phyloP scores from a whole-genome alignment of 2,888 invertebrate species.

The Isoperla grammatica region DNA sequence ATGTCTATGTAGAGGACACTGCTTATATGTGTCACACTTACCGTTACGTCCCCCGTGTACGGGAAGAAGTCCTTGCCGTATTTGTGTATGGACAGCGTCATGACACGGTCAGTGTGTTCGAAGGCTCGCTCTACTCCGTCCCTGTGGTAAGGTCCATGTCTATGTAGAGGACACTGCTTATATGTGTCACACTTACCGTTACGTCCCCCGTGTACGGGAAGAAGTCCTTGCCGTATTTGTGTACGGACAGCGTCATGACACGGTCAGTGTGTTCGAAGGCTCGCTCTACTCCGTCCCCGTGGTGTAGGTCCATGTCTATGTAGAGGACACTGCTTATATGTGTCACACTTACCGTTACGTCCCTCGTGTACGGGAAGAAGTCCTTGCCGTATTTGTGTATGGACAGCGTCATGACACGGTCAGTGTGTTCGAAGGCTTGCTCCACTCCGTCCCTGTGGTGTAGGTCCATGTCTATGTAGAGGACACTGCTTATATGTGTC shows the following conservation, averaged over 20 bases:
- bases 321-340: constrained; percentile 96
- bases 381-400: constrained; percentile 97
- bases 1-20: constrained; percentile 98
- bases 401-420: constrained; percentile 98
- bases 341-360: constrained; percentile 87
- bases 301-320: constrained; percentile 99
- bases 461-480: constrained; percentile 99
- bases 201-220: constrained; percentile 91
- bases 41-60: constrained; percentile 87
- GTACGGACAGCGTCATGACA: constrained; percentile 99
- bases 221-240: constrained; percentile 95
- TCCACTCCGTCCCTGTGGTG: constrained; percentile 99
- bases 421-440: constrained; percentile 98
- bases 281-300: constrained; percentile 99
- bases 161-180: constrained; percentile 92
- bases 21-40: constrained; percentile 92
- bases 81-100: constrained; percentile 99
- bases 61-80: constrained; percentile 98
- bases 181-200: constrained; percentile 96
- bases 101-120: constrained; percentile 98
- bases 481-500: constrained; percentile 96
- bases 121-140: constrained; percentile 99
- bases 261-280: constrained; percentile 99
- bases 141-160: constrained; percentile 99
- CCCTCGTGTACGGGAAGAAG: constrained; percentile 96